These are phyloP conservation scores for Channa striata DNA, from an alignment of 2,797 vertebrate species.

Conservation along the genomic window DNA sequence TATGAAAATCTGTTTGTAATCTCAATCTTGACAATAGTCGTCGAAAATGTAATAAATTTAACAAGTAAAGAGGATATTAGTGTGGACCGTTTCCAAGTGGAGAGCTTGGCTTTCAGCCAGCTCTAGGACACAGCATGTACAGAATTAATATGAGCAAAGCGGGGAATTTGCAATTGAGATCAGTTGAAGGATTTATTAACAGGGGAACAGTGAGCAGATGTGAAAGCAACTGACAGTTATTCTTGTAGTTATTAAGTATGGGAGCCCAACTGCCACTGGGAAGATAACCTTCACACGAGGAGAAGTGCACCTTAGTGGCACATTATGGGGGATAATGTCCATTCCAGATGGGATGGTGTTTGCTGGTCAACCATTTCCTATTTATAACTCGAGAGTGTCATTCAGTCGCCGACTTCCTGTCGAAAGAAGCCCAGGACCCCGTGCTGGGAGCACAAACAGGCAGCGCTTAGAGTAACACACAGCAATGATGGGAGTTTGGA, in stretches of 20 bases:
- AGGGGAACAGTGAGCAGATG: conserved; percentile 83
- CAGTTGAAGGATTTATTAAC: conserved; percentile 80
- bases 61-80: conserved; percentile 67
- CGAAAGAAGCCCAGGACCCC: conserved; percentile 37
- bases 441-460: conserved; percentile 21
- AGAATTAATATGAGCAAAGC: conserved; percentile 70
- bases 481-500: conserved; percentile 19
- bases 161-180: conserved; percentile 79
- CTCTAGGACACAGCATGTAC: conserved; percentile 50
- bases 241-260: conserved; percentile 83
- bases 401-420: conserved; percentile 56
- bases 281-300: conserved; percentile 83
- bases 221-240: conserved; percentile 79
- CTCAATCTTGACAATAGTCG: conserved; percentile 48
- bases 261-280: conserved; percentile 78
- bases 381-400: conserved; percentile 76
- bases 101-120: conserved; percentile 70
- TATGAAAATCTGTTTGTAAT: conserved; percentile 69
- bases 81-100: conserved; percentile 60
- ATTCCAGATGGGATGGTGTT: conserved; percentile 80
- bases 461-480: conserved; percentile 9
- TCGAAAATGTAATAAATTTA: conserved; percentile 63
- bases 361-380: conserved; percentile 61
- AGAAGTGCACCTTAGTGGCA: conserved; percentile 75
- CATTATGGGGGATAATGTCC: conserved; percentile 75